phyloP scores from a whole-genome alignment of 2,797 vertebrate genomes.

The Discoglossus pictus region DNA sequence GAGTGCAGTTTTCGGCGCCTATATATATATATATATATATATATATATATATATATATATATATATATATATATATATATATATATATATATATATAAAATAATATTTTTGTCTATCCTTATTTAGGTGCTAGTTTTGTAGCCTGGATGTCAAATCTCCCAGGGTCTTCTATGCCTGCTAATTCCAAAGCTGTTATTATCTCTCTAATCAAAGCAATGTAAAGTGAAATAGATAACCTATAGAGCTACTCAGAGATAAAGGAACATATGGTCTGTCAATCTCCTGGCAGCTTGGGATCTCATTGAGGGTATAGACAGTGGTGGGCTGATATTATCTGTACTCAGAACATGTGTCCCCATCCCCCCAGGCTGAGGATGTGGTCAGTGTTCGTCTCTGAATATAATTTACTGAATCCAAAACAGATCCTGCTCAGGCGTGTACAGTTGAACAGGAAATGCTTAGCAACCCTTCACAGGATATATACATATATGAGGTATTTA shows the following conservation, averaged over 20 bases:
- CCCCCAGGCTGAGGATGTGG: conserved; percentile 57
- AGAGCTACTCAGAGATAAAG: conserved; percentile 10
- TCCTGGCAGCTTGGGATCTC: conserved; percentile 17
- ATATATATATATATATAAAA: no score
- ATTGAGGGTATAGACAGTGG: conserved; percentile 60
- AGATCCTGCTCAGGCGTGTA: conserved; percentile 56
- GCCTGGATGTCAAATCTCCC: no score
- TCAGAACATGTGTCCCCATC: conserved; percentile 59
- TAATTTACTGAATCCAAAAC: conserved; percentile 65
- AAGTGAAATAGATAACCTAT: no score
- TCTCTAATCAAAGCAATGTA: not conserved
- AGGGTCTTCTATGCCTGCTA: no score
- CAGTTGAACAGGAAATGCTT: conserved; percentile 61
- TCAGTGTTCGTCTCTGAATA: conserved; percentile 52
- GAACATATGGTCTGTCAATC: conserved; percentile 22
- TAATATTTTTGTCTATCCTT: no score
- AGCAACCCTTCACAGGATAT: conserved; percentile 58
- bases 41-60: no score
- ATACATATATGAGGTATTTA: conserved; percentile 12
- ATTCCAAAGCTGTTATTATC: no score
- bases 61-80: no score
- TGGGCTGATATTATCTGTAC: conserved; percentile 58
- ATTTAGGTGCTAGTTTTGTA: no score
- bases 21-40: no score
- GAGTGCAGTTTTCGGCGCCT: no score